Evolutionary conservation across 2,888 invertebrate genomes (phyloP), one percentile per base, ranked within the genome.

Genomic region (Schizaphis graminum): DNA sequence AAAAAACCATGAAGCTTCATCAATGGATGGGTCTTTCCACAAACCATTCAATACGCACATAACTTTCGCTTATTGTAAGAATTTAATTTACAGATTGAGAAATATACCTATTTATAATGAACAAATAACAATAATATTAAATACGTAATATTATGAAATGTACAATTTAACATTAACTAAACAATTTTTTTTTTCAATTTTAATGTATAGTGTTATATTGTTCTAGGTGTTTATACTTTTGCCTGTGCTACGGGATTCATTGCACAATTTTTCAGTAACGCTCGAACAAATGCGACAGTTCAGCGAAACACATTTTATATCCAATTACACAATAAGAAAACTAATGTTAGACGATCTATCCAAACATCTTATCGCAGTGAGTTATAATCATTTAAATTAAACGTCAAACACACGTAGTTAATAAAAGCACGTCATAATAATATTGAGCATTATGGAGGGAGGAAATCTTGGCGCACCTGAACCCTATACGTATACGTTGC

Each of bases 171-270:
- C 35, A 35, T 77, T 77, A 41, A 77, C 77, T 35, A 77, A 77
- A 77, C 77, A 77, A 8, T 21, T 77, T 77, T 67, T 67, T 67
- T 77, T 77, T 77, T 77, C 21, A 35, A 77, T 77, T 77, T 77
- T 77, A 77, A 77, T 87, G n/a, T 49, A 7, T 94, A 13, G 57
- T 53, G 41, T 94, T 85, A 57, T 95, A 95, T 96, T 96, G 96
- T 96, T 96, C 94, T 96, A 97, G 97, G 97, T 97, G 94, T 96
- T 96, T 95, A 96, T 96, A 95, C 96, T 97, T 94, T 96, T 97
- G 95, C 97, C 97, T 92, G 96, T 96, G 95, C 96, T 97, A 85
- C 97, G 97, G 96, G 96, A 96, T 85, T 96, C 96, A 5, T 96
- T 96, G n/a, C 96, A 96, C 95, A 96, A 96, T 95, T 96, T 96